A percentile compares a stretch with the other conserved stretches of the same genome.
Evolutionary conservation across 2,113 vertebrate genomes (phyloP).

Genomic region (Lontra canadensis): DNA sequence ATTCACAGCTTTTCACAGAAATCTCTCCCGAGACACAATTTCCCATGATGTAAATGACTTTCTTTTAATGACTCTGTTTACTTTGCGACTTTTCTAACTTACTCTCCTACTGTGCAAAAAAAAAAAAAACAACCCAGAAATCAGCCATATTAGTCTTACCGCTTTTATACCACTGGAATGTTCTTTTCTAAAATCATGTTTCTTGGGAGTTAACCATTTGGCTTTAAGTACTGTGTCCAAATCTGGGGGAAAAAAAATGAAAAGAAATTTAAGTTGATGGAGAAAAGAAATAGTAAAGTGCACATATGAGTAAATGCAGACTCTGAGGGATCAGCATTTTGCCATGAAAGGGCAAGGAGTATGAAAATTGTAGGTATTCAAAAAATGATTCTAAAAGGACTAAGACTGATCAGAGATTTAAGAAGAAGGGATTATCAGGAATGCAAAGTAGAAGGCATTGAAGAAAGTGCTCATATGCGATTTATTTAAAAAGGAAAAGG

Average conservation of each 20-base stretch:
- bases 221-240: constrained; percentile 47
- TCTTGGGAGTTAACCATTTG: constrained; percentile 56
- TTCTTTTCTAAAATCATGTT: constrained; percentile 47
- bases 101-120: not conserved
- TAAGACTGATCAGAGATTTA: not conserved
- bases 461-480: not conserved
- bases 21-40: not conserved
- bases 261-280: not conserved
- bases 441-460: not conserved
- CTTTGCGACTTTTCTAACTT: constrained; percentile 11
- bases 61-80: not conserved
- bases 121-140: not conserved
- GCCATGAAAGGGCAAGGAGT: not conserved
- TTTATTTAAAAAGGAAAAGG: not conserved
- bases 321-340: not conserved
- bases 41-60: not conserved
- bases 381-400: not conserved
- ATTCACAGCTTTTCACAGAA: not conserved
- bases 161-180: not conserved
- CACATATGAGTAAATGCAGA: not conserved
- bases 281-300: not conserved
- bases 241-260: constrained; percentile 66
- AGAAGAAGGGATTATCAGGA: not conserved
- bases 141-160: constrained; percentile 23
- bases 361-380: not conserved